Conservation (phyloP, 2,888 invertebrate species). For the Eupsilia transversa region DNA sequence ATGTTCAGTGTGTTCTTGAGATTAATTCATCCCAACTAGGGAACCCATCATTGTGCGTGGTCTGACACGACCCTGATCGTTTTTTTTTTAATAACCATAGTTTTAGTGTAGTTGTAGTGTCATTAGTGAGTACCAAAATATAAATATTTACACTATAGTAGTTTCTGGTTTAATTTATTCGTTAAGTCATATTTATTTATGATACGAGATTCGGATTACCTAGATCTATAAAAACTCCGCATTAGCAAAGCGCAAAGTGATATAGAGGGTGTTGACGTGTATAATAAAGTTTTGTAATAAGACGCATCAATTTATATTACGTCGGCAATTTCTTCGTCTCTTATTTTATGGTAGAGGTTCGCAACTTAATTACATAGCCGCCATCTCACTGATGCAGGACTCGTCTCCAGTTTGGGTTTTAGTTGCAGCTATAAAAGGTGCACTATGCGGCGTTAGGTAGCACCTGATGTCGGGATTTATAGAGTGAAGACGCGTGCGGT, state of each 20-base stretch:
- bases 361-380: slow-evolving; percentile 62
- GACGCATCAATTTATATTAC: slow-evolving; percentile 46
- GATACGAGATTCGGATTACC: slow-evolving; percentile 13
- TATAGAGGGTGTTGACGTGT: slow-evolving; percentile 24
- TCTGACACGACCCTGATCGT: no score
- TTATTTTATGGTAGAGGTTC: slow-evolving; percentile 59
- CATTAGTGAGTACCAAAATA: not conserved
- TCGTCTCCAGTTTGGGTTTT: slow-evolving; percentile 55
- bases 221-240: slow-evolving; percentile 34
- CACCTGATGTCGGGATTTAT: slow-evolving; percentile 68
- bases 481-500: slow-evolving; percentile 71
- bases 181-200: slow-evolving; percentile 12
- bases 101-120: no score
- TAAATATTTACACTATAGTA: not conserved
- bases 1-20: no score
- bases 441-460: slow-evolving; percentile 66
- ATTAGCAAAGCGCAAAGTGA: slow-evolving; percentile 36
- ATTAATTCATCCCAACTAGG: no score
- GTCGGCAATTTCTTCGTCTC: slow-evolving; percentile 43
- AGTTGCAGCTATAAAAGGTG: slow-evolving; percentile 65
- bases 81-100: not conserved
- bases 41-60: no score
- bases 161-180: slow-evolving; percentile 17
- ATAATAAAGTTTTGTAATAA: slow-evolving; percentile 52
- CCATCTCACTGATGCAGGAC: slow-evolving; percentile 20